A percentile compares a stretch with the other conserved stretches of the same genome.
Conservation (phyloP, 1,140 invertebrate species). For the Hetaerina americana region DNA sequence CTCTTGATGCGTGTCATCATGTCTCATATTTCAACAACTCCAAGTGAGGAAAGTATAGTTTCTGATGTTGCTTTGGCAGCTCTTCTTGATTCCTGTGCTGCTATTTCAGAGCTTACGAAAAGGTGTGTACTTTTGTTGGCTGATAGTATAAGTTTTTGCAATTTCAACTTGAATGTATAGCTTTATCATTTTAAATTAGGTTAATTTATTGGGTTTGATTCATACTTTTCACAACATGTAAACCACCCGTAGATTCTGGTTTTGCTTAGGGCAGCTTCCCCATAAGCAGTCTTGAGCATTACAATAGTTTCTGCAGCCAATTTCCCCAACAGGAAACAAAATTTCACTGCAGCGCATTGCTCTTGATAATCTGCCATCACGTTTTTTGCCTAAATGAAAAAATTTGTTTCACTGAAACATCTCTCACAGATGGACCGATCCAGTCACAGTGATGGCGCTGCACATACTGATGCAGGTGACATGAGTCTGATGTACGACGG, state of each 20-base stretch:
- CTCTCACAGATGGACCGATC: too few relatives aligned
- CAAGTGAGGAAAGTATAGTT: background rate
- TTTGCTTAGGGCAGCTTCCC: background rate
- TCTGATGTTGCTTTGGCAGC: background rate
- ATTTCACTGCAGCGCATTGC: too few relatives aligned
- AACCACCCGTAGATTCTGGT: background rate
- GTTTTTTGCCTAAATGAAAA: too few relatives aligned
- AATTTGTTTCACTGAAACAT: too few relatives aligned
- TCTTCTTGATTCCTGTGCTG: background rate
- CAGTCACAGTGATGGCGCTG: too few relatives aligned
- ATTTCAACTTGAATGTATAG: background rate
- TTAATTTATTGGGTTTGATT: background rate
- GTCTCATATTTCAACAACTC: background rate
- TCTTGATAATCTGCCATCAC: too few relatives aligned
- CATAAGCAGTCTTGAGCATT: background rate
- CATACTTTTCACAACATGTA: background rate
- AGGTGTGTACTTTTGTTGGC: background rate
- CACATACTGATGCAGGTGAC: too few relatives aligned
- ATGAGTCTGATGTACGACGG: too few relatives aligned
- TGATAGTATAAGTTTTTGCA: background rate
- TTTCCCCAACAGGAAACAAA: too few relatives aligned
- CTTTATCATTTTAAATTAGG: background rate
- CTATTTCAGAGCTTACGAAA: background rate
- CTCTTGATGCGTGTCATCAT: background rate
- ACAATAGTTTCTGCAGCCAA: too few relatives aligned